These are phyloP conservation scores for Ammospiza caudacuta DNA, from an alignment of 2,113 vertebrate species.

Conservation along the genomic window DNA sequence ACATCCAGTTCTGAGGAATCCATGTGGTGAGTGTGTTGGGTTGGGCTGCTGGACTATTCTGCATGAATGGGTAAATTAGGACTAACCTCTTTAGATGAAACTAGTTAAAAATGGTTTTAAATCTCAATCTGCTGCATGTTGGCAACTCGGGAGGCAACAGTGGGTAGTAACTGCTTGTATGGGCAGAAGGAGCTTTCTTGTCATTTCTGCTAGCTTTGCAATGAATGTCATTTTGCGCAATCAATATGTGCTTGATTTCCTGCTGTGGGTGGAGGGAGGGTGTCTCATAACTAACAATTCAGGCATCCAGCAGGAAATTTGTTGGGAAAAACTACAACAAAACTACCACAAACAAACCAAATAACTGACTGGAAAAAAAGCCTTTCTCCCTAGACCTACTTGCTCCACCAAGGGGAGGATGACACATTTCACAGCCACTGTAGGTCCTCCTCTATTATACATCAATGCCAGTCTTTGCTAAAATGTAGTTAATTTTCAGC, in stretches of 20 bases:
- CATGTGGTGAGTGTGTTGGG: not conserved
- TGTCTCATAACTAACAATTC: not conserved
- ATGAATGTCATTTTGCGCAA: not conserved
- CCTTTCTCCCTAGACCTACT: not conserved
- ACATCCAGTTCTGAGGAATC: not conserved
- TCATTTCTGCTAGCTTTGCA: conserved; percentile 1
- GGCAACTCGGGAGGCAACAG: not conserved
- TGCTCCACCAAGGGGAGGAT: not conserved
- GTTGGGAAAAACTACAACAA: not conserved
- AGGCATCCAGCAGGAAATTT: not conserved
- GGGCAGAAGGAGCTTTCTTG: not conserved
- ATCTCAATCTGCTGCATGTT: not conserved
- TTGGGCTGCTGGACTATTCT: not conserved
- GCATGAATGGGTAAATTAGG: not conserved
- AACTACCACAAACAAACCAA: not conserved
- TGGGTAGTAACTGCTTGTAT: not conserved
- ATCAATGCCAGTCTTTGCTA: not conserved
- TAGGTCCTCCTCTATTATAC: not conserved
- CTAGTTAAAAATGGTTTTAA: not conserved
- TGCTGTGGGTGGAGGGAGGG: not conserved
- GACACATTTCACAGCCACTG: not conserved
- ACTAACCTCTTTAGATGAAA: not conserved
- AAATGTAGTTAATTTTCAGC: not conserved
- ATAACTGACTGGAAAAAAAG: not conserved
- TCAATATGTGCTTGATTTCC: conserved; percentile 26